A percentile compares a stretch with the other conserved stretches of the same genome.
These are phyloP conservation scores for Panthera tigris DNA, from an alignment of 2,113 vertebrate species.

Conservation along the genomic window DNA sequence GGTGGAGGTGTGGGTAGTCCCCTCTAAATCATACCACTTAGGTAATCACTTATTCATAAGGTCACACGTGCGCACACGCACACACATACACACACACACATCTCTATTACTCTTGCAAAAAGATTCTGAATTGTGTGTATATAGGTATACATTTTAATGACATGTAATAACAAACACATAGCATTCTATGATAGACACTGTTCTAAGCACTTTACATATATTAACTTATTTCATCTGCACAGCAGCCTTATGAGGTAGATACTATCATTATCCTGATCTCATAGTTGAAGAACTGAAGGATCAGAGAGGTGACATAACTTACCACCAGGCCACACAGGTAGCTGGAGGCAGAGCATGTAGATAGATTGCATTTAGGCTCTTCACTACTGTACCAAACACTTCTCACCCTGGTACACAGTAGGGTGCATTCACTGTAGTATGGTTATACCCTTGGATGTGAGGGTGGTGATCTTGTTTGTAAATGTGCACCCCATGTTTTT, in stretches of 20 bases:
- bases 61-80: background rate
- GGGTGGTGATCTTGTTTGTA: background rate
- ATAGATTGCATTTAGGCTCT: background rate
- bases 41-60: conserved; percentile 65
- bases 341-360: background rate
- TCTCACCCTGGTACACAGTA: background rate
- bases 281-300: background rate
- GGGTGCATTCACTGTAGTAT: background rate
- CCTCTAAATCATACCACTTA: conserved; percentile 63
- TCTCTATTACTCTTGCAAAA: conserved; percentile 51
- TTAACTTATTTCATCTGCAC: conserved; percentile 18
- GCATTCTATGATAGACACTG: background rate
- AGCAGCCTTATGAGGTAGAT: background rate
- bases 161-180: conserved; percentile 42
- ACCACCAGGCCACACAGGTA: background rate
- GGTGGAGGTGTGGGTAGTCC: conserved; percentile 49
- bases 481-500: background rate
- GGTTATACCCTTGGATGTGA: background rate
- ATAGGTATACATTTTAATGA: conserved; percentile 43
- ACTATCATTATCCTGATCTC: background rate
- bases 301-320: background rate
- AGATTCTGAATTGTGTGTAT: conserved; percentile 46
- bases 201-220: background rate
- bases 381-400: background rate
- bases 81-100: background rate